Base-by-base conservation (phyloP, 2,113 vertebrate genomes). In the Toxotes jaculatrix region DNA sequence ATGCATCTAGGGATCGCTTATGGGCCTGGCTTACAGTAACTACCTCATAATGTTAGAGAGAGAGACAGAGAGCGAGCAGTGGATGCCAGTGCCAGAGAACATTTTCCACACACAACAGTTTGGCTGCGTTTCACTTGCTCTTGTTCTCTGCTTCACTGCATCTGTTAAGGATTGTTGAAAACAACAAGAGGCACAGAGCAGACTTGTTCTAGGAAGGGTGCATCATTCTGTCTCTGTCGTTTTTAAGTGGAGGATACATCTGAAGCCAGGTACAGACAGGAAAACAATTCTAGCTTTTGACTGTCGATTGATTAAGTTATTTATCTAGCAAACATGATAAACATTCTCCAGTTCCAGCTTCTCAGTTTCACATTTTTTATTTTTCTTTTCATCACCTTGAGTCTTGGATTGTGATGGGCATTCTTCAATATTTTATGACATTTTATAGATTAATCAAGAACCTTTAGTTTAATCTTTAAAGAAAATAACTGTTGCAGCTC, bases 1-100 rank as follows among this genome's bases (percentile, higher is more conserved):
- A 21, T 49, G 74, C 72, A 73, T 66, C 84, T 16, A 36, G 87
- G 89, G 86, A 89, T 75, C 84, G 19, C 66, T 91, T 87, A 88
- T 43, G 43, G 77, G 71, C 61, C 79, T 53, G 81, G 87, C 81
- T 86, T 81, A 83, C 63, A 83, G 79, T 89, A 89, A 87, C 79
- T 71, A 65, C 66, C 87, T 88, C 85, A 81, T 89, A 82, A 89
- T 77, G 73, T 79, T 42, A 74, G 60, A 71, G 55, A 5, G 77
- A 4, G 71, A 78, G 72, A 47, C 42, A 42, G 38, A 57, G 69
- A 56, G 74, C 74, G 60, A 83, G 70, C 51, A 73, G 79, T 3
- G 4, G 55, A 73, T 38, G 21, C 11, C 10, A 14, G 49, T 84
- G 90, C 88, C 87, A 92, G 83, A 57, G 86, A 84, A 72, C 56